Base-by-base conservation (phyloP, 2,113 vertebrate genomes). In the Tragelaphus scriptus region DNA sequence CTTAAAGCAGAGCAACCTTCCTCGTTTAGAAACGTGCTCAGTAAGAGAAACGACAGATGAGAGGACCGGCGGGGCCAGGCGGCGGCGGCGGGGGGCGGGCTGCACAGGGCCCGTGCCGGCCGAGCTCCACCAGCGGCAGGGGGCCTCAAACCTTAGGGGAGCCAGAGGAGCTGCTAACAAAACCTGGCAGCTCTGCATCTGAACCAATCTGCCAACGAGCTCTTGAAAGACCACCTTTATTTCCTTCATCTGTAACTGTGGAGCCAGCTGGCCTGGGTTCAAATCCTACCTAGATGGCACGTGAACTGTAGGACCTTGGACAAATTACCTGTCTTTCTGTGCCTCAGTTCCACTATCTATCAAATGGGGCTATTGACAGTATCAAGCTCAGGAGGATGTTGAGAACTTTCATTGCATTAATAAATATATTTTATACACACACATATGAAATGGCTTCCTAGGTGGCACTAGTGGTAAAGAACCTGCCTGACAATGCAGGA, bases 1-100 rank as follows among this genome's bases (percentile, higher is more conserved):
- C 99, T 99, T 99, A 99, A 99, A 99, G 98, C 93, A 87, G 98
- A 99, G 98, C 98, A 98, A 98, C 98, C 97, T 97, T 99, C 98
- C 99, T 99, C 98, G 96, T 98, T 99, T 98, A 97, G 98, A 99
- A 98, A 99, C 97, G 98, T 98, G 98, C 97, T 98, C 97, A 5
- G 97, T 88, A 97, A 99, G 98, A 98, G 98, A 98, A 99, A 98
- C 97, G 98, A 98, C 98, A 99, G 98, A 99, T 98, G 99, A 98
- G 98, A 98, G 97, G 96, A 95, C 88, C 4, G 98, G 97, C 8
- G n/a, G 96, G 96, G 98, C 96, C 85, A 7, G 56, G 91, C 49
- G 84, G 96, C 59, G 85, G 97, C 17, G 14, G 32, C 53, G 94
- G 0, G 2, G 44, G 47, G 28, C 0, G 6, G 36, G 15, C 14